Evolutionary conservation across 2,797 vertebrate genomes (phyloP).

Genomic region (Eospalax fontanierii): DNA sequence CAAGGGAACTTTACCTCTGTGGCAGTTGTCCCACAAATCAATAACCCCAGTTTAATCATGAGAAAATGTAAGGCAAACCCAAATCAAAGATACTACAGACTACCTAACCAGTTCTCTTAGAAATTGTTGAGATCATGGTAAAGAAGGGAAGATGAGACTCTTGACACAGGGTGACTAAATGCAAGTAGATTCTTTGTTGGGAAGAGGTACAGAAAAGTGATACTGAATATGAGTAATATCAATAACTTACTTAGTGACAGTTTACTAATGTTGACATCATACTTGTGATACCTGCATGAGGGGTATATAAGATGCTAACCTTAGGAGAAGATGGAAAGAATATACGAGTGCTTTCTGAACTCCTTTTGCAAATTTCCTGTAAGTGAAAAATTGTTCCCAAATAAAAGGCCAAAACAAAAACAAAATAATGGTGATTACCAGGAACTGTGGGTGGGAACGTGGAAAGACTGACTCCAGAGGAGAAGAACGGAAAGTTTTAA

Average conservation of each 20-base stretch:
- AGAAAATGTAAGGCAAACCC: constrained; percentile 12
- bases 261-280: background rate
- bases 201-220: background rate
- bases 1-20: background rate
- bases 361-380: background rate
- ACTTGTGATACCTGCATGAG: background rate
- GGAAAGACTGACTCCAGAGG: background rate
- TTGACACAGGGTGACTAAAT: background rate
- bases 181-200: no score
- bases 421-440: background rate
- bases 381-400: background rate
- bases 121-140: background rate
- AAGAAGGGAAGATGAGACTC: background rate
- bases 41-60: background rate
- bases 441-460: background rate
- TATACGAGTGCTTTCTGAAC: background rate
- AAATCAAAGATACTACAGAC: background rate
- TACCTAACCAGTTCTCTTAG: background rate
- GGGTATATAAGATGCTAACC: background rate
- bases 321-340: background rate
- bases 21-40: background rate
- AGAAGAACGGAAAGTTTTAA: background rate
- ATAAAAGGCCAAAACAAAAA: background rate
- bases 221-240: background rate
- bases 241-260: background rate